phyloP scores from a whole-genome alignment of 1,140 invertebrate species.

The Centruroides vittatus region DNA sequence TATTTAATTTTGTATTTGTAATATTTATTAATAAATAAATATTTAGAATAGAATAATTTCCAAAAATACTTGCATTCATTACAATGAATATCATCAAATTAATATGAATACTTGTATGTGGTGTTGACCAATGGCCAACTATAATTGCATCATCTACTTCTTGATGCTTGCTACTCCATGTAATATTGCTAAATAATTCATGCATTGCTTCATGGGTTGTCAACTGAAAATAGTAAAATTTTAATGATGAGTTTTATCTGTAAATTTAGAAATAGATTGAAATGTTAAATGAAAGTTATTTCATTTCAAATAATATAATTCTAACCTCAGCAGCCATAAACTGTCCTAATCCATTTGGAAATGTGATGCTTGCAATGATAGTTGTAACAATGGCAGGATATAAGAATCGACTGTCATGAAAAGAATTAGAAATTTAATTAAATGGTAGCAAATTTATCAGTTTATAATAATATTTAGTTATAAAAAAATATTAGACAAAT shows the following conservation, averaged over 20 bases:
- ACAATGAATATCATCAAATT: constrained; percentile 69
- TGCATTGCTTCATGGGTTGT: constrained; percentile 42
- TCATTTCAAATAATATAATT: too few relatives aligned
- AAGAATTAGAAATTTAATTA: constrained; percentile 9
- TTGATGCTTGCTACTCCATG: constrained; percentile 65
- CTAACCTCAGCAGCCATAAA: constrained; percentile 76
- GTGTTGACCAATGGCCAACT: constrained; percentile 75
- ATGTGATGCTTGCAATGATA: constrained; percentile 65
- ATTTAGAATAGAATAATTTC: neutral
- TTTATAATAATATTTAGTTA: neutral
- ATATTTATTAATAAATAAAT: too few relatives aligned
- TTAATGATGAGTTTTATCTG: neutral
- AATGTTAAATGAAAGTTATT: too few relatives aligned
- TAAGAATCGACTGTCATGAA: constrained; percentile 58
- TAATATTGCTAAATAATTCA: constrained; percentile 88
- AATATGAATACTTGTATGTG: constrained; percentile 66
- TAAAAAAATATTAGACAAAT: neutral
- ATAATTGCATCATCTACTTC: constrained; percentile 69
- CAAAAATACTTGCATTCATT: constrained; percentile 57
- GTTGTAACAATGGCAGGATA: constrained; percentile 76
- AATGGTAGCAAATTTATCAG: neutral
- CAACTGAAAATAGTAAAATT: constrained; percentile 22
- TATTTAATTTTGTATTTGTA: too few relatives aligned
- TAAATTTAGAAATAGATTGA: too few relatives aligned
- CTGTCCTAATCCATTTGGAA: constrained; percentile 68